Base-by-base conservation (phyloP, 1,140 invertebrate species). In the Campoletis sonorensis region DNA sequence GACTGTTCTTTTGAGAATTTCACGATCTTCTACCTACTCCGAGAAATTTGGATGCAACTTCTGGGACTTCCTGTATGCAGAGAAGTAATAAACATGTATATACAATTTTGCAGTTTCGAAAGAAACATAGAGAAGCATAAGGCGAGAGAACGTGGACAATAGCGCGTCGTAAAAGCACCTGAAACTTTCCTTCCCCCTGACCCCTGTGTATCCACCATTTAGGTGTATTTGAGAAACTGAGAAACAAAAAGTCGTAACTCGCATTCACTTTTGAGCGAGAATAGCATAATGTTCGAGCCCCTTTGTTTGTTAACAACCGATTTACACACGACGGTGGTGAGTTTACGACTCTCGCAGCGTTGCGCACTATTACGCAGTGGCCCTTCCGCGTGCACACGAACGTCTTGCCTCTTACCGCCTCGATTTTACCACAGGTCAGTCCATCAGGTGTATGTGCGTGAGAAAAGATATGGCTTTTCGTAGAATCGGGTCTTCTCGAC, bases 271-370 rank as follows among this genome's bases (percentile, higher is more conserved):
- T 23, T 23, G 21, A 4, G 27, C 4, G 13, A 23, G 8, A 64
- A 15, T 64, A 2, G 3, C 11, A 3, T 4, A 8, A 1, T 5
- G 0, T 64, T 27, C 18, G 61, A 64, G 61, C 4, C 61, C 61
- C 27, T 64, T 26, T 64, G 61, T n/a, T 64, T 0, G 3, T 64
- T 4, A 26, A 64, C 11, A 15, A 11, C 23, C 61, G n/a, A 54
- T 54, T n/a, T 54, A 54, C 11, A 54, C 51, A 54, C 51, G 51
- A 54, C n/a, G 51, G 51, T 21, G 51, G 16, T 54, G 51, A 54
- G 61, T 64, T 64, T 64, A 64, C 61, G 61, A 64, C 61, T 26
- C 61, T 64, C 61, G 61, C 61, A 64, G 61, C 61, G 23, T 64
- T 64, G 61, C 21, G n/a, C 61, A 64, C 61, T 64, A 64, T 64